These are phyloP conservation scores for Aquatica leii DNA, from an alignment of 2,888 invertebrate species.

Conservation along the genomic window DNA sequence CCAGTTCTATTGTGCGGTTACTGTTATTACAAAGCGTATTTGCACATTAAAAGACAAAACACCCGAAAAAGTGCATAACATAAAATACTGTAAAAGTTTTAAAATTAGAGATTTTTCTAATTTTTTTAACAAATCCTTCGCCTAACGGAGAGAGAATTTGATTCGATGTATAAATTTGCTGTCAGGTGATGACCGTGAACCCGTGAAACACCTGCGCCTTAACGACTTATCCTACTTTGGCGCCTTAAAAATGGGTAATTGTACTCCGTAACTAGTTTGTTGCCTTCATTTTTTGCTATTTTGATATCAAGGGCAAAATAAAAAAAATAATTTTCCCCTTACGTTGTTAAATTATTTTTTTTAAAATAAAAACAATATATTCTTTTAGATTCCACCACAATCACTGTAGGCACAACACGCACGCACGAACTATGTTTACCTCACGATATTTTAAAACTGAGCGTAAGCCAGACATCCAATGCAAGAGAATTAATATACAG, in stretches of 20 bases:
- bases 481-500: neutral
- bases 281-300: neutral
- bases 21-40: no score
- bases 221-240: constrained; percentile 26
- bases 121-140: neutral
- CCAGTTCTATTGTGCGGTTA: no score
- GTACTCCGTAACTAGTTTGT: constrained; percentile 6
- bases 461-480: constrained; percentile 8
- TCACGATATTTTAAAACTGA: neutral
- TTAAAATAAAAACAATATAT: no score
- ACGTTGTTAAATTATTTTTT: no score
- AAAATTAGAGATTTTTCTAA: neutral
- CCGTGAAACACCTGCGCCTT: constrained; percentile 36
- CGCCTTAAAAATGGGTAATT: constrained; percentile 26
- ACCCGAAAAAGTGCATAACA: no score
- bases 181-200: constrained; percentile 42
- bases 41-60: no score
- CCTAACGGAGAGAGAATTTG: constrained; percentile 1
- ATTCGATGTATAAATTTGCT: constrained; percentile 38
- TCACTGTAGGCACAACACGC: no score
- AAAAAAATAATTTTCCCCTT: neutral
- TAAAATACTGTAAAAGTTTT: constrained; percentile 1
- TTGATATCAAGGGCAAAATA: neutral
- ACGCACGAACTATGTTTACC: neutral
- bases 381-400: no score